Evolutionary conservation across 2,888 invertebrate species (phyloP), one percentile per base, ranked within the genome.

Genomic region (Philonicus albiceps): DNA sequence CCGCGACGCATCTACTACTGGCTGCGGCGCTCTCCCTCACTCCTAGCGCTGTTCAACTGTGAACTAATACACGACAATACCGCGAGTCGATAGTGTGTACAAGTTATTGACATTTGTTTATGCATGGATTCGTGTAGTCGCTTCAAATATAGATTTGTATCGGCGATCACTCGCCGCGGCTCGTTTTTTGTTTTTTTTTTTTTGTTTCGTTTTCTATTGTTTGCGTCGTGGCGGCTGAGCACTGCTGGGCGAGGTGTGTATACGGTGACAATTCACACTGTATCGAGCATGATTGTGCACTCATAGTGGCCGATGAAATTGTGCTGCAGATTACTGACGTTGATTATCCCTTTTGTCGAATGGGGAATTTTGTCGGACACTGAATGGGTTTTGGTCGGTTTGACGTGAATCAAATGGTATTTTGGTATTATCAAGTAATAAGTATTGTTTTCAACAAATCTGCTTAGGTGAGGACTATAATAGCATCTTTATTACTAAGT

Each of bases 41-140:
- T 74, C 37, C 19, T 16, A 13, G 40, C 3, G 74, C 37, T 74
- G 34, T 74, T 74, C 31, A 3, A n/a, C 49, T n/a, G 0, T 0
- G 16, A 49, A 31, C 74, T 34, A 34, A 31, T 31, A 19, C 74
- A 37, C 34, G 74, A 74, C n/a, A 31, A 73, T 31, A 73, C 8
- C 34, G 74, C 27, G 81, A 6, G 34, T 84, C 72, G 84, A 27
- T 30, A 22, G 84, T 84, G 73, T 84, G 40, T 31, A 73, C 73
- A 73, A 84, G 84, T 84, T 84, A 84, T 84, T 84, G 84, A 73
- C 84, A 73, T 84, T 84, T 84, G 43, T 84, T 72, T 84, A 84
- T 84, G 72, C 84, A 73, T 84, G 84, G 43, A 73, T 84, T 40
- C 40, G 55, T 43, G 84, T 40, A 83, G 73, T 84, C 73, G 84